These are phyloP conservation scores for Neosilurus hyrtlii DNA, from an alignment of 2,797 vertebrate species.

Conservation along the genomic window DNA sequence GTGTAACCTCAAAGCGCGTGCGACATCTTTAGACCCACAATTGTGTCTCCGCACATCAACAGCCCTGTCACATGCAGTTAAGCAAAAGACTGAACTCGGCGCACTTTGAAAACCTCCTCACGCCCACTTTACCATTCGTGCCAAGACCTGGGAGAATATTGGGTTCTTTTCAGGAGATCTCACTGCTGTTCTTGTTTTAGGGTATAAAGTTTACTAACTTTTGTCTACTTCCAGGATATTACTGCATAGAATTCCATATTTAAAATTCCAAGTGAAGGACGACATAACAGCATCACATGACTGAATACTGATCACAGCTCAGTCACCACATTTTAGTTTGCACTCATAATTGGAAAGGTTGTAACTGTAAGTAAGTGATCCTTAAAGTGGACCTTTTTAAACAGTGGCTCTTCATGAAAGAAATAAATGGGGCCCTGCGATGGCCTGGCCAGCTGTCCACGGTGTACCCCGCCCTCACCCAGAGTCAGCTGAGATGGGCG, in stretches of 20 bases:
- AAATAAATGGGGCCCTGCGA: neutral
- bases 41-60: conserved; percentile 19
- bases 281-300: neutral
- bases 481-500: too few species aligned
- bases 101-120: conserved; percentile 2
- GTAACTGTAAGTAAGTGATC: neutral
- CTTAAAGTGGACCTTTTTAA: neutral
- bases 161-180: neutral
- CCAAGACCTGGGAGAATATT: conserved; percentile 11
- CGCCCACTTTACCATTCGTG: conserved; percentile 13
- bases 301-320: neutral
- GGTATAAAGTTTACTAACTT: neutral
- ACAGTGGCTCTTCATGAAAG: neutral
- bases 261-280: neutral
- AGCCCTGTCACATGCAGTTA: conserved; percentile 27
- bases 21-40: conserved; percentile 11
- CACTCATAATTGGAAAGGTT: neutral
- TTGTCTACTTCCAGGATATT: neutral
- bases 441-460: too few species aligned
- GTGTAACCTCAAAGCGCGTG: conserved; percentile 16
- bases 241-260: neutral
- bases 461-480: too few species aligned
- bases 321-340: neutral
- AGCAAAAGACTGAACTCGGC: conserved; percentile 8
- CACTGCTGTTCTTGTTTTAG: neutral